A percentile compares a stretch with the other conserved stretches of the same genome.
Conservation (phyloP, 2,888 invertebrate genomes). For the Steinernema carpocapsae region DNA sequence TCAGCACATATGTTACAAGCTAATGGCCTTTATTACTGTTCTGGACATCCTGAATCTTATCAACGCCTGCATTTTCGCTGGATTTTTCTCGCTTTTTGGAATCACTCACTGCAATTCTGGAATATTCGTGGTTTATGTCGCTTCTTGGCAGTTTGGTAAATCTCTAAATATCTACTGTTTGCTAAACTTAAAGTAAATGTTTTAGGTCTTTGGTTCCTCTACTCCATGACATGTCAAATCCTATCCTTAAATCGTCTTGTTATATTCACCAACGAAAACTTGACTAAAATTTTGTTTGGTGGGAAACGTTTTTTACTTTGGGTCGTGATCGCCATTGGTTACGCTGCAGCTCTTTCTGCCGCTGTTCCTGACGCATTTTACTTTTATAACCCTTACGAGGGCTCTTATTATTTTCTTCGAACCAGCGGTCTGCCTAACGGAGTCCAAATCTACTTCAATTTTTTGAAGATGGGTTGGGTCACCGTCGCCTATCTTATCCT, state of each 20-base stretch:
- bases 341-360: background rate
- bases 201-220: background rate
- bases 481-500: background rate
- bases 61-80: constrained; percentile 4
- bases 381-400: constrained; percentile 15
- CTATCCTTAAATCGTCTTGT: background rate
- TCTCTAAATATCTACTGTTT: background rate
- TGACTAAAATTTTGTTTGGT: no score
- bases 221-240: background rate
- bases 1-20: background rate
- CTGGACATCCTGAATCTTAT: background rate
- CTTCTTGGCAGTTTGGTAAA: background rate
- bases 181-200: background rate
- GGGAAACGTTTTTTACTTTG: background rate
- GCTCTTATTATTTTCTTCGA: background rate
- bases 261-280: no score
- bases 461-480: background rate
- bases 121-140: background rate
- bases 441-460: background rate
- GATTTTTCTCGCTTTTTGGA: background rate
- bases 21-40: background rate
- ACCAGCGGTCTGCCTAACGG: background rate
- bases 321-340: background rate
- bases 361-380: background rate
- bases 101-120: background rate